A percentile compares a stretch with the other conserved stretches of the same genome.
Conservation (phyloP, 2,113 vertebrate genomes). For the Microcebus tavaratra region DNA sequence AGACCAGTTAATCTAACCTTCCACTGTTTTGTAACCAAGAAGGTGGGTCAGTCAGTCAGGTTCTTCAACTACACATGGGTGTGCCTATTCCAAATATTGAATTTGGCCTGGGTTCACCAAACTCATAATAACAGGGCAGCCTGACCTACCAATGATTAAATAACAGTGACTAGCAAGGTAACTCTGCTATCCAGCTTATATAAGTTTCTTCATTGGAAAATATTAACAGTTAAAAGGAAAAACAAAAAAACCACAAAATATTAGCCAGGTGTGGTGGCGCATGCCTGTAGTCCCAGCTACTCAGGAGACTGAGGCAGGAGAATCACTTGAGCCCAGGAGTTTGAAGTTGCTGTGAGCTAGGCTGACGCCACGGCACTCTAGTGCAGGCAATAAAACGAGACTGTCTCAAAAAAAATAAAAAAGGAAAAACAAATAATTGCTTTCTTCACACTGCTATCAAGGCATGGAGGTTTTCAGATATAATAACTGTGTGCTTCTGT, state of each 20-base stretch:
- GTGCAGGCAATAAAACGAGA: background rate
- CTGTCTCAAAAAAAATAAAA: no score
- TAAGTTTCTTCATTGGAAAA: background rate
- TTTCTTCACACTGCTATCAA: slow-evolving; percentile 14
- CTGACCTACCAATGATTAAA: background rate
- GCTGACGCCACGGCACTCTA: no score
- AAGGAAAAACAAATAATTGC: background rate
- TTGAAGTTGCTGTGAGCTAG: no score
- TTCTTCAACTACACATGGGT: background rate
- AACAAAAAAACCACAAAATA: no score
- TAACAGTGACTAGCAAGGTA: background rate
- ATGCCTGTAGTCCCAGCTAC: no score
- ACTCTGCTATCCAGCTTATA: background rate
- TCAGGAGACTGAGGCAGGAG: no score
- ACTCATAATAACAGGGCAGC: background rate
- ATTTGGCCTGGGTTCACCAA: background rate
- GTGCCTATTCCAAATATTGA: background rate
- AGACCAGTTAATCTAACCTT: background rate
- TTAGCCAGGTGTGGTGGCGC: no score
- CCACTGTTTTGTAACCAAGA: background rate
- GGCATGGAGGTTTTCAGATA: background rate
- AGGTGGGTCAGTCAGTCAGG: slow-evolving; percentile 50
- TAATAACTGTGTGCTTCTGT: background rate
- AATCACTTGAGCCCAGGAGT: no score
- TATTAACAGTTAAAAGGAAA: background rate